Conservation (phyloP, 2,113 vertebrate genomes). For the Oreocharis arfaki region DNA sequence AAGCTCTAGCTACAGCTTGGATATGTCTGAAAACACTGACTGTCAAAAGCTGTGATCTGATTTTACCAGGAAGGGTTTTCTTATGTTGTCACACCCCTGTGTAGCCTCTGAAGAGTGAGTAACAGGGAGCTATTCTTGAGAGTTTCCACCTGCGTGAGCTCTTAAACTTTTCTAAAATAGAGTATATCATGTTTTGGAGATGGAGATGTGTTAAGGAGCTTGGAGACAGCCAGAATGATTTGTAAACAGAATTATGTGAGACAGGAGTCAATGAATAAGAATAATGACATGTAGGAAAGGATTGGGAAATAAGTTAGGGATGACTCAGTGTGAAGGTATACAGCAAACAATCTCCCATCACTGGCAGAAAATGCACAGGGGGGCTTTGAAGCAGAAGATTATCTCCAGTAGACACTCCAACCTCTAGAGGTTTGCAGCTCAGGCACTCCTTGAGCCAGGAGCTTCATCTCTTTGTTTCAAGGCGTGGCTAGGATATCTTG, state of each 20-base stretch:
- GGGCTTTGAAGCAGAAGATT: background rate
- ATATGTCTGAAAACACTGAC: background rate
- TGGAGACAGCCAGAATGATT: background rate
- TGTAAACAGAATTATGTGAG: constrained; percentile 1
- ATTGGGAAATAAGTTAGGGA: background rate
- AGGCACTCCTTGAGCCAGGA: background rate
- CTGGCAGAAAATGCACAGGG: background rate
- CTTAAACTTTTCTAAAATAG: background rate
- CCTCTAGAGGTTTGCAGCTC: background rate
- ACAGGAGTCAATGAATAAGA: background rate
- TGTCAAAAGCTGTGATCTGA: constrained; percentile 13
- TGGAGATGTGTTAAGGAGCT: background rate
- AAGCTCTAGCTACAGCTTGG: background rate
- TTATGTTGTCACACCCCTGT: background rate
- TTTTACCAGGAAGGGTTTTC: background rate
- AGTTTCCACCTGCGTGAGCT: background rate
- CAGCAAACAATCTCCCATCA: rapidly evolving
- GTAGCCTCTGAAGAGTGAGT: background rate
- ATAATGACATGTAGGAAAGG: background rate
- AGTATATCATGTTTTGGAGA: background rate
- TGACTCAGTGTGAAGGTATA: background rate
- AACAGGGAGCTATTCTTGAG: background rate
- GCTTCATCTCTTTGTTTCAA: background rate
- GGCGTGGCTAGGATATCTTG: background rate
- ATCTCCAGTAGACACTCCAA: background rate